Conservation (phyloP, 2,888 invertebrate species). For the Autographa pulchrina region DNA sequence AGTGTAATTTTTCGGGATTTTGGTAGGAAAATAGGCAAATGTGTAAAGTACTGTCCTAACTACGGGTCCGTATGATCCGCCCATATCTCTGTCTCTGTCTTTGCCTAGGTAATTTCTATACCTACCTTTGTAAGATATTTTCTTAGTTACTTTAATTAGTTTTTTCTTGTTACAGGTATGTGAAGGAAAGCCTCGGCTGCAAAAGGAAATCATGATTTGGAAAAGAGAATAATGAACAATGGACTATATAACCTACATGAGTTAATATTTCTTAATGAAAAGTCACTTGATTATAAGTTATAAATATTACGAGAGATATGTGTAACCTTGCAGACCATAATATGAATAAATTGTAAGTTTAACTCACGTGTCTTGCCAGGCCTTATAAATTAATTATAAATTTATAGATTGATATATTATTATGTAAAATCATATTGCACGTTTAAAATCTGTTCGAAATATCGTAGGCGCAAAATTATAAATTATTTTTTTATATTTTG, state of each 20-base stretch:
- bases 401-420: background rate
- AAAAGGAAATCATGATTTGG: slow-evolving; percentile 25
- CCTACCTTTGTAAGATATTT: no score
- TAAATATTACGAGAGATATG: slow-evolving; percentile 9
- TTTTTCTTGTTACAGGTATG: slow-evolving; percentile 44
- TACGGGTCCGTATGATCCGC: no score
- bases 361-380: background rate
- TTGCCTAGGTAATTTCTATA: no score
- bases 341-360: background rate
- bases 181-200: slow-evolving; percentile 45
- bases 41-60: no score
- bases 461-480: no score
- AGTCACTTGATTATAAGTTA: slow-evolving; percentile 40
- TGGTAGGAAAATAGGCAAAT: no score
- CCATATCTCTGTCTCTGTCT: no score
- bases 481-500: no score
- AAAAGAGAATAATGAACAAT: slow-evolving; percentile 25
- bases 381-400: background rate
- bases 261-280: slow-evolving; percentile 32
- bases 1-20: no score
- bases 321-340: background rate
- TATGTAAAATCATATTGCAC: background rate
- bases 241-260: slow-evolving; percentile 24
- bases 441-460: slow-evolving; percentile 1
- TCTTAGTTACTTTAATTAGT: no score